Base-by-base conservation (phyloP, 1,140 invertebrate species). In the Phymastichus coffea region DNA sequence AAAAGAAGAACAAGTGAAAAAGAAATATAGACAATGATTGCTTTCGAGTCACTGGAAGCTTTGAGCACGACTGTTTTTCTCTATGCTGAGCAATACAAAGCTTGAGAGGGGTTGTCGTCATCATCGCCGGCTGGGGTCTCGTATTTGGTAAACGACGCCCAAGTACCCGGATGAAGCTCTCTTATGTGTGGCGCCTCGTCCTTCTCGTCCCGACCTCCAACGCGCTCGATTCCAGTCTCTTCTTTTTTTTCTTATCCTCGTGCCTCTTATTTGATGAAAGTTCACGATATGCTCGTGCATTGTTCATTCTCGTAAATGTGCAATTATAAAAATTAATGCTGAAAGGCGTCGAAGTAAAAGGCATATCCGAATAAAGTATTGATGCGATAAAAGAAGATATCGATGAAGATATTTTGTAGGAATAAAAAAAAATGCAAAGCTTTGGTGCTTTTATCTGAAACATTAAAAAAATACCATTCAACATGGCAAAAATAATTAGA, bases 71-170 rank as follows among this genome's bases (percentile, higher is more conserved):
- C n/a, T 23, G 1, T 4, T 49, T 4, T 48, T 38, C 35, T 17
- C 30, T 51, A 28, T 17, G 47, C 2, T 19, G 23, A 57, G 30
- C 56, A 57, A 57, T 35, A 51, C 26, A 51, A 43, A 41, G 17
- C 2, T 30, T 4, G 10, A 28, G 19, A 10, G 35, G 56, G 26
- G 56, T 51, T n/a, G 25, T n/a, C n/a, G n/a, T n/a, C n/a, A n/a
- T n/a, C n/a, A n/a, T n/a, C n/a, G n/a, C 22, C 15, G 35, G 26
- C 12, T 15, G 37, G 14, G 8, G n/a, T 54, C n/a, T n/a, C n/a
- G n/a, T n/a, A n/a, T n/a, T 2, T 17, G 49, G 35, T 48, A 56
- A 56, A 56, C 26, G 41, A 30, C 30, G 53, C 20, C 26, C 22
- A 23, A 47, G 22, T 25, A 57, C 48, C 44, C 28, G 14, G 41